These are phyloP conservation scores for Oedothorax gibbosus DNA, from an alignment of 1,140 invertebrate genomes.

Conservation along the genomic window DNA sequence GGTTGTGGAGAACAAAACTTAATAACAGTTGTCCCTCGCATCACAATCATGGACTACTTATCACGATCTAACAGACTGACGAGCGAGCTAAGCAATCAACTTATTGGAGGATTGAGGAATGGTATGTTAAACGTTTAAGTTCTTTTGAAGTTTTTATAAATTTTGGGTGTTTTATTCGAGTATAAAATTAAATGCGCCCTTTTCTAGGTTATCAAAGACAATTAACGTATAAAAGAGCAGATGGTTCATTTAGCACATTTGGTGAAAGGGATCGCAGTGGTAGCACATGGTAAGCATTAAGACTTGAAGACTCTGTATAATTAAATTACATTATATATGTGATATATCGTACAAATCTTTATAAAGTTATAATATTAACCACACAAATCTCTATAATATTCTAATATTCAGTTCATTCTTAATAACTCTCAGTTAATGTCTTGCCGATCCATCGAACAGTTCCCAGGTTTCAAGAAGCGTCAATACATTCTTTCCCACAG, in stretches of 20 bases:
- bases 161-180: background rate
- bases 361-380: too few relatives aligned
- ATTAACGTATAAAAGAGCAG: constrained; percentile 86
- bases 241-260: constrained; percentile 97
- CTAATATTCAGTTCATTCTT: too few relatives aligned
- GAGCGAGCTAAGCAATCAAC: constrained; percentile 77
- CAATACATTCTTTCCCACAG: too few relatives aligned
- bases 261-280: constrained; percentile 83
- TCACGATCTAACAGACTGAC: constrained; percentile 74
- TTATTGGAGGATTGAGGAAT: constrained; percentile 80
- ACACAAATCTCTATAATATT: too few relatives aligned
- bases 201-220: constrained; percentile 87
- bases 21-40: constrained; percentile 90
- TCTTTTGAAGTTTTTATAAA: background rate
- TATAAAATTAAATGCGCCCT: background rate
- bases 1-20: constrained; percentile 97
- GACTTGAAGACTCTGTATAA: too few relatives aligned
- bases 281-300: constrained; percentile 83
- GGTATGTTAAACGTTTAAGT: constrained; percentile 65
- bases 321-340: too few relatives aligned
- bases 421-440: too few relatives aligned
- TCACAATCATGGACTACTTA: constrained; percentile 86
- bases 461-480: too few relatives aligned
- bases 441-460: too few relatives aligned
- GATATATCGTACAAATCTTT: too few relatives aligned